These are phyloP conservation scores for Trachemys scripta DNA, from an alignment of 2,113 vertebrate genomes.

Conservation along the genomic window DNA sequence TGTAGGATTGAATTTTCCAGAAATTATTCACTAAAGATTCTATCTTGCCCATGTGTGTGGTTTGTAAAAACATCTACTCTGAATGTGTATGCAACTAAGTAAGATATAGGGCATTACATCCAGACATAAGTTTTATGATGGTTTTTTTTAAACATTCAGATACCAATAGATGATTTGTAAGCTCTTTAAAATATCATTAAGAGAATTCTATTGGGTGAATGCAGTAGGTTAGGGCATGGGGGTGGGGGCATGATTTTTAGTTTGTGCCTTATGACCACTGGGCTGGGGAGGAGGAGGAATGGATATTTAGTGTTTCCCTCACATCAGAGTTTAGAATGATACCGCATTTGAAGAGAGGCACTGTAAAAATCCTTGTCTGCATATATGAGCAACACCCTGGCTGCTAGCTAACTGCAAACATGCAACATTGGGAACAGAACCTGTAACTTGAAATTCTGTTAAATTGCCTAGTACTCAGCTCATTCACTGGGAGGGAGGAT, in stretches of 20 bases:
- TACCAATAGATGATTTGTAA: not conserved
- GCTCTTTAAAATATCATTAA: not conserved
- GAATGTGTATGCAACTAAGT: not conserved
- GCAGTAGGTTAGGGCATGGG: not conserved
- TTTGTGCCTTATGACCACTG: not conserved
- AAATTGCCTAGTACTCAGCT: not conserved
- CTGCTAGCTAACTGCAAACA: not conserved
- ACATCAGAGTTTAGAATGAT: not conserved
- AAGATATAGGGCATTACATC: not conserved
- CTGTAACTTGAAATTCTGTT: not conserved
- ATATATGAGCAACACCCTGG: fast-evolving
- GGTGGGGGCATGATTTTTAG: too few species aligned
- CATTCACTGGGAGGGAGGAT: not conserved
- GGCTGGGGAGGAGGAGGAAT: not conserved
- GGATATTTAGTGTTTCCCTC: not conserved
- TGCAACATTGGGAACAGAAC: not conserved
- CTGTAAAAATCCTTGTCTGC: not conserved
- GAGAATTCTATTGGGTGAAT: not conserved
- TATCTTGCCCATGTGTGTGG: not conserved
- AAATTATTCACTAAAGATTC: not conserved
- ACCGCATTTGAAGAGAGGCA: not conserved
- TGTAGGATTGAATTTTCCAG: not conserved
- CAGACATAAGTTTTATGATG: not conserved
- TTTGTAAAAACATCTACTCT: not conserved
- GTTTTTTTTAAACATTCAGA: not conserved